A percentile compares a stretch with the other conserved stretches of the same genome.
Conservation (phyloP, 2,888 invertebrate species). For the Drosophila fungiperda region DNA sequence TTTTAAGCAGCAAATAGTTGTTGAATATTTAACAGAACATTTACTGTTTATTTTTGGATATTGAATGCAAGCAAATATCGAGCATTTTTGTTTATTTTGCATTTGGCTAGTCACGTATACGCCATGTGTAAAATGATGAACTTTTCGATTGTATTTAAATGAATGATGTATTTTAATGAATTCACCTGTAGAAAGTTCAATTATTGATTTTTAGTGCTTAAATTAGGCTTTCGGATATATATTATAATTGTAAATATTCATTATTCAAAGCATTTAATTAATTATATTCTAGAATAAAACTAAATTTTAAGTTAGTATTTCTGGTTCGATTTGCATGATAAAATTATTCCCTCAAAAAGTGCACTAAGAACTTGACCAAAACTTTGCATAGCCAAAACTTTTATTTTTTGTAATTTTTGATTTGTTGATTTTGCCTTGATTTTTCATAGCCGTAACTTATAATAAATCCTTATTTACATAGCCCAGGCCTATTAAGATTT, state of each 20-base stretch:
- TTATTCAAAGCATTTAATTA: not conserved
- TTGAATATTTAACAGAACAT: conserved; percentile 50
- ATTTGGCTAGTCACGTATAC: conserved; percentile 39
- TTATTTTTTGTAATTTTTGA: not conserved
- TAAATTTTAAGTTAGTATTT: not conserved
- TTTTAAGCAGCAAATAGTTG: conserved; percentile 41
- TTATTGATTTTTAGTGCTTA: not conserved
- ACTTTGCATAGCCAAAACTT: no score
- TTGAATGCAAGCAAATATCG: conserved; percentile 10
- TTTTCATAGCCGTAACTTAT: no score
- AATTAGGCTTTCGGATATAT: not conserved
- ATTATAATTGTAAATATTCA: not conserved
- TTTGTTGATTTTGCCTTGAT: no score
- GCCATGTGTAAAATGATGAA: conserved; percentile 26
- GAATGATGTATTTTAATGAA: not conserved
- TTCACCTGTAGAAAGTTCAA: not conserved
- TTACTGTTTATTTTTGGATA: not conserved
- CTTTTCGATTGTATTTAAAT: not conserved
- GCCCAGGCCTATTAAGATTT: no score
- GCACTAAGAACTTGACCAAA: not conserved
- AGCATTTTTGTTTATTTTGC: conserved; percentile 11
- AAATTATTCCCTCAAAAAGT: not conserved
- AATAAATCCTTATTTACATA: no score
- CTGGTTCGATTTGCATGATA: no score
- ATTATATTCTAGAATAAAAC: not conserved